Base-by-base conservation (phyloP, 2,113 vertebrate genomes). In the Bos indicus region DNA sequence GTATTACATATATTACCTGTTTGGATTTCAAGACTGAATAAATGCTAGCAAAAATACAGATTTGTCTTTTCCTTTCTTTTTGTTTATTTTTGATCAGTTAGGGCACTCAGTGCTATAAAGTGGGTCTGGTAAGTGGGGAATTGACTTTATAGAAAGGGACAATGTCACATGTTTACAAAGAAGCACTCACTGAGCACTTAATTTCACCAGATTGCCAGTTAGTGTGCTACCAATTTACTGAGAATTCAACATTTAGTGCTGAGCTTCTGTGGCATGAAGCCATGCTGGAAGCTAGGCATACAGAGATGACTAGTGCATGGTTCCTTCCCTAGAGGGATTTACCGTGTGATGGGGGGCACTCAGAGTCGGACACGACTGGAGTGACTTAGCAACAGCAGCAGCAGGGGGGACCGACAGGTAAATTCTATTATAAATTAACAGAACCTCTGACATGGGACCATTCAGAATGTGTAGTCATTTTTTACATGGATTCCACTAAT, bases 271-370 rank as follows among this genome's bases (percentile, higher is more conserved):
- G 62, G 23, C 26, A 25, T 13, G 21, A 17, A 57, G 59, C 25
- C 21, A 3, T 23, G 48, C n/a, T 88, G 4, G 46, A 88, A 10
- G 16, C 77, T 85, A 21, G 78, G n/a, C 3, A 40, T 6, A 40
- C 43, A 85, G 26, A 85, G 83, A 74, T 7, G 43, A 21, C 14
- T 28, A 21, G 23, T 30, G 4, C 1, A 4, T 0, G 30, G 16
- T n/a, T 90, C 40, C 80, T 52, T 88, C 43, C 28, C 54, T 67
- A 3, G 25, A 52, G 54, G n/a, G 11, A 1, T 19, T 28, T 16
- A 12, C 52, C 3, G 2, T 26, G 0, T 15, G 46, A 17, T n/a
- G 12, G 21, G 13, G 23, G 6, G 60, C 2, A 30, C 28, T 16
- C 60, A 0, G 60, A 62, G 28, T 30, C 6, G 1, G 60, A 33